Percentiles rank a stretch among this genome's conserved stretches.
These are phyloP conservation scores for Sinonovacula constricta DNA, from an alignment of 1,140 invertebrate species.

Conservation along the genomic window DNA sequence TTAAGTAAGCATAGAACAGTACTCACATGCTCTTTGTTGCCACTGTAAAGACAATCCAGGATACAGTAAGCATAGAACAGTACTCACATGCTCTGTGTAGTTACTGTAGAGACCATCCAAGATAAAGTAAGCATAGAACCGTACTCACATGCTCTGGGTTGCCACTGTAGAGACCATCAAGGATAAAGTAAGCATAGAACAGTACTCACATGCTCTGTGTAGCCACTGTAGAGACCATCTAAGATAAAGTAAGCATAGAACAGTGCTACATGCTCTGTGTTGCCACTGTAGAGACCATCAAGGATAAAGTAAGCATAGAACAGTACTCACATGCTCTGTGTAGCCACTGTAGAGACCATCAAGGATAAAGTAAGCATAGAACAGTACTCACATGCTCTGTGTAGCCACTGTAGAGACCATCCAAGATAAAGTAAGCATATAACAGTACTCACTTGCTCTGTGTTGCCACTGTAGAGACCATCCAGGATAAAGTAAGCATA, in stretches of 20 bases:
- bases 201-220: constrained; percentile 87
- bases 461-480: constrained; percentile 94
- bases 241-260: constrained; percentile 98
- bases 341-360: constrained; percentile 96
- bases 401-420: constrained; percentile 95
- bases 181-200: constrained; percentile 97
- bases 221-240: constrained; percentile 95
- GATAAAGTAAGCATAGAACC: too few species aligned
- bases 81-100: too few species aligned
- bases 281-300: constrained; percentile 95
- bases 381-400: constrained; percentile 99
- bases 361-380: constrained; percentile 96
- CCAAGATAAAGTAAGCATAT: constrained; percentile 96
- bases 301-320: constrained; percentile 98
- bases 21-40: constrained; percentile 99
- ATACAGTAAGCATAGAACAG: too few species aligned
- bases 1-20: constrained; percentile 97
- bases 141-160: constrained; percentile 85
- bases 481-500: constrained; percentile 97
- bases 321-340: constrained; percentile 99
- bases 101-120: too few species aligned
- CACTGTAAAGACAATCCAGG: too few species aligned
- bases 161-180: constrained; percentile 96
- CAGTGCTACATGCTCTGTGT: constrained; percentile 85
- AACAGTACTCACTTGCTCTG: constrained; percentile 88